These are phyloP conservation scores for Dasypus novemcinctus DNA, from an alignment of 2,113 vertebrate genomes.

Conservation along the genomic window DNA sequence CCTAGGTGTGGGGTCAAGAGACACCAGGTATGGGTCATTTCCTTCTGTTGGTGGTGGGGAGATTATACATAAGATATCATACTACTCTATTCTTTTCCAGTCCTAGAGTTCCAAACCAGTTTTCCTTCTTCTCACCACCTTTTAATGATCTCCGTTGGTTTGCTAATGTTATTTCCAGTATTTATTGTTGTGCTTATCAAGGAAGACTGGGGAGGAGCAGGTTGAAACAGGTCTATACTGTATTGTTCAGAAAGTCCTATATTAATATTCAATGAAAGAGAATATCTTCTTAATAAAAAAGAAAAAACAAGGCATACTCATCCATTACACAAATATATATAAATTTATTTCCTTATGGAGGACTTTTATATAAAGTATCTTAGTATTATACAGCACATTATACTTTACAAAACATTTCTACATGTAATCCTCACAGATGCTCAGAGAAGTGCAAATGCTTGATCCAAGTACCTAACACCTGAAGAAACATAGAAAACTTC, in stretches of 20 bases:
- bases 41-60: neutral
- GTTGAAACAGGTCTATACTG: neutral
- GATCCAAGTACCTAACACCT: neutral
- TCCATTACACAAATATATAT: neutral
- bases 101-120: neutral
- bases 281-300: neutral
- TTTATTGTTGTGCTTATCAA: neutral
- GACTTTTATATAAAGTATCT: neutral
- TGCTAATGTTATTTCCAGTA: neutral
- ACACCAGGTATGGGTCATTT: too few relatives aligned
- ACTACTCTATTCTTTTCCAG: neutral
- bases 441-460: neutral
- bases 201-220: neutral
- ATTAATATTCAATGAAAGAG: neutral
- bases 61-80: neutral
- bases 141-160: neutral
- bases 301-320: neutral
- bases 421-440: neutral
- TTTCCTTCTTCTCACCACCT: neutral
- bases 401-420: neutral
- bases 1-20: neutral
- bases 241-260: neutral
- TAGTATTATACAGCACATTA: neutral
- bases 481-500: neutral
- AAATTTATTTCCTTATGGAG: neutral